Evolutionary conservation across 2,888 invertebrate genomes (phyloP), one percentile per base, ranked within the genome.

Genomic region (Phengaris arion): DNA sequence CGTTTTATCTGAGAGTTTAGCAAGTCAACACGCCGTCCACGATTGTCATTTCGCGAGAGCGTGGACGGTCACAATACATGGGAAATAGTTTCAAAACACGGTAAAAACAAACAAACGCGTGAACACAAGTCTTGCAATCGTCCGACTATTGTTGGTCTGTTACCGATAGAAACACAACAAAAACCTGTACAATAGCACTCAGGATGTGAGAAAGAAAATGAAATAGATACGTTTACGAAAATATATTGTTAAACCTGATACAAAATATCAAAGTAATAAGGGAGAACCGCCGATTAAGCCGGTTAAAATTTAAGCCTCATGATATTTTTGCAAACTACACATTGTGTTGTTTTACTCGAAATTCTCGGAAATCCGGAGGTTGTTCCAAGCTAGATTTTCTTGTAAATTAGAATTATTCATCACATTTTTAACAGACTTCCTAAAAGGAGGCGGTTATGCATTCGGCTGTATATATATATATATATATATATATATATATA

Each of bases 171-270:
- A 81, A 77, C 76, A 78, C 82, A 84, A 83, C 82, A 84, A 83
- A 83, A 83, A 80, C 74, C 74, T 74, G 77, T 78, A 85, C 85
- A 88, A 86, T 85, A 79, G 82, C 75, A 76, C 74, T 78, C 81
- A 86, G 85, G 85, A 85, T 85, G 83, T 86, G 85, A 83, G 82
- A 85, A 85, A 83, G 81, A 82, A 84, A 85, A 83, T 81, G 80
- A 82, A 81, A 79, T 78, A 35, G 77, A 81, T 80, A 82, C 59
- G 76, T 77, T 84, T 81, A 81, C 80, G 81, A 83, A 84, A 85
- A 12, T 64, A 64, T 35, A 35, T 64, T 55, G 0, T n/a, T 55
- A 48, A 48, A 48, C 48, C 48, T 8, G 6, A 8, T 48, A 7
- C 48, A 48, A 48, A 48, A 48, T 48, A 48, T 35, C 35, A 35